Evolutionary conservation across 2,113 vertebrate genomes (phyloP).

Genomic region (Cervus canadensis): DNA sequence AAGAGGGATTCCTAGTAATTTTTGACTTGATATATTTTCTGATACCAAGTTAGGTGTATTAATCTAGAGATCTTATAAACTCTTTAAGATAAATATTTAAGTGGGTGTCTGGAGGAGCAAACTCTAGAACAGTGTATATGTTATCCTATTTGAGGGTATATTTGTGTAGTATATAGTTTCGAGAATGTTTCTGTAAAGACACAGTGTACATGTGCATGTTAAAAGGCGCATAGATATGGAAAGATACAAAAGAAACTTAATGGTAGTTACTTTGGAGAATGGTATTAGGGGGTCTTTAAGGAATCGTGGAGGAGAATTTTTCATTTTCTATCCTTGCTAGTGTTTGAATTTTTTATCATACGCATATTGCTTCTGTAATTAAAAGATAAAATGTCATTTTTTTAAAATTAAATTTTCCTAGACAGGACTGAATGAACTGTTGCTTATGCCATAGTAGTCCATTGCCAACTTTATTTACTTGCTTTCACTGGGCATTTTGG

Average conservation of each 20-base stretch:
- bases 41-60: background rate
- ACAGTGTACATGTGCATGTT: background rate
- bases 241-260: background rate
- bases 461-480: background rate
- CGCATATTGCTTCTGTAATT: background rate
- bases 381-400: background rate
- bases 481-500: background rate
- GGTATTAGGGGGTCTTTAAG: background rate
- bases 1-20: background rate
- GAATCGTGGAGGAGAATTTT: background rate
- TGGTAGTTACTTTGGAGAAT: background rate
- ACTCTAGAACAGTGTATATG: background rate
- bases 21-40: conserved; percentile 16
- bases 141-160: background rate
- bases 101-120: background rate
- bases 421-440: background rate
- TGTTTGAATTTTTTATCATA: conserved; percentile 13
- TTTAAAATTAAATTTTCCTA: background rate
- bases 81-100: background rate
- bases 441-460: background rate
- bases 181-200: background rate
- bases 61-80: background rate
- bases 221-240: background rate
- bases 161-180: background rate
- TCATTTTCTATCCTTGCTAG: background rate